These are phyloP conservation scores for Ormyrus rosae DNA, from an alignment of 2,888 invertebrate genomes.

Conservation along the genomic window DNA sequence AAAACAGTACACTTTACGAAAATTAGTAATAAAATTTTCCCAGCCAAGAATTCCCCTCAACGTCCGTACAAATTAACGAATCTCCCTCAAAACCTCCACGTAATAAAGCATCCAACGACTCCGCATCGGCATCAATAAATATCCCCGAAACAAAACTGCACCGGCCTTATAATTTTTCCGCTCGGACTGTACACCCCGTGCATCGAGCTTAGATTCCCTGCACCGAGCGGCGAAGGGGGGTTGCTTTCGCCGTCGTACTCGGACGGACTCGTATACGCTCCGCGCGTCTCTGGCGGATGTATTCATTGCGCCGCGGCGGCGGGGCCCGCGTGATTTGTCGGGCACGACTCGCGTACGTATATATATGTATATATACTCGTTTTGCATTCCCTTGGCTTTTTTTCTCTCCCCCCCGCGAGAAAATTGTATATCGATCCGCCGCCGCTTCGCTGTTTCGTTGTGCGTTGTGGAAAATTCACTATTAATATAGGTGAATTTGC, in stretches of 20 bases:
- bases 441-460: too few relatives aligned
- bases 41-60: too few relatives aligned
- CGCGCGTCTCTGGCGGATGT: slow-evolving; percentile 1
- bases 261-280: neutral
- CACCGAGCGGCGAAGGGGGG: slow-evolving; percentile 10
- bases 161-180: neutral
- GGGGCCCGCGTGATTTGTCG: neutral
- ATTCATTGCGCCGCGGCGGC: slow-evolving; percentile 23
- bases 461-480: too few relatives aligned
- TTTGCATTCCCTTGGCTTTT: neutral
- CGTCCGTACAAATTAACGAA: too few relatives aligned
- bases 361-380: neutral
- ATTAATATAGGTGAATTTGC: too few relatives aligned
- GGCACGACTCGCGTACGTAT: neutral
- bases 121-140: too few relatives aligned
- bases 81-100: too few relatives aligned
- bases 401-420: neutral
- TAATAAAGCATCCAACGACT: too few relatives aligned
- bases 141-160: too few relatives aligned
- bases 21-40: too few relatives aligned
- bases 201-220: slow-evolving; percentile 5
- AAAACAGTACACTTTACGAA: too few relatives aligned
- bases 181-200: slow-evolving; percentile 20
- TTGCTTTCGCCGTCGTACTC: slow-evolving; percentile 18
- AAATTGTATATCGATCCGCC: too few relatives aligned